These are phyloP conservation scores for Fukomys damarensis DNA, from an alignment of 2,113 vertebrate genomes.

Conservation along the genomic window DNA sequence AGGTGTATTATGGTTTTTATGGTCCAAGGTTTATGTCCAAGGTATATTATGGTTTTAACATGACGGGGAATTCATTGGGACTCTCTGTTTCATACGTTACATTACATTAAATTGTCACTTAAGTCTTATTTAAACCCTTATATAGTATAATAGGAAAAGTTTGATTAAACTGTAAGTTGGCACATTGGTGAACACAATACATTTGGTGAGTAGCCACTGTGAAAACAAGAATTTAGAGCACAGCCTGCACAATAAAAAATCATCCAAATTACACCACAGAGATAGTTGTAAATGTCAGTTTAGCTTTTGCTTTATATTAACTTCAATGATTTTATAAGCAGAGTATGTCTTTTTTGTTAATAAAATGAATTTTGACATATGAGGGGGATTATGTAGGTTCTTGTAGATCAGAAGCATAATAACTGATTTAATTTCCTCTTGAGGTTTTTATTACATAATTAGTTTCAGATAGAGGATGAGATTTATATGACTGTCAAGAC, in stretches of 20 bases:
- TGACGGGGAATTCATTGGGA: conserved; percentile 20
- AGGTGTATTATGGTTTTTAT: not conserved
- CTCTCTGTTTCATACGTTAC: not conserved
- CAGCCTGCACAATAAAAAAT: not conserved
- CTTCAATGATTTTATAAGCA: conserved; percentile 52
- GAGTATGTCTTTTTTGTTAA: conserved; percentile 31
- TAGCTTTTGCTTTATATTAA: conserved; percentile 47
- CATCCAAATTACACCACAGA: conserved; percentile 23
- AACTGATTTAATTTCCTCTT: conserved; percentile 63
- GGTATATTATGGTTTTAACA: not conserved
- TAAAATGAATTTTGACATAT: conserved; percentile 61
- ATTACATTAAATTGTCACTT: conserved; percentile 28
- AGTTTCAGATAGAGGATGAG: conserved; percentile 43
- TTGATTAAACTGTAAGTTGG: conserved; percentile 56
- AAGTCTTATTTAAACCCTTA: conserved; percentile 23
- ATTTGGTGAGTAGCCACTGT: not conserved
- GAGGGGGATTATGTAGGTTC: conserved; percentile 61
- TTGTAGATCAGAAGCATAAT: conserved; percentile 52
- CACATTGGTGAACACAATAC: conserved; percentile 24
- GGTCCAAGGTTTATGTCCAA: too few relatives aligned
- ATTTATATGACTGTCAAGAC: conserved; percentile 54
- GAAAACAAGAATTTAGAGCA: conserved; percentile 44
- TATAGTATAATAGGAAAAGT: not conserved
- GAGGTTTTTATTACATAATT: conserved; percentile 69
- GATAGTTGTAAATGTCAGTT: conserved; percentile 50